Conservation (phyloP, 2,888 invertebrate species). For the Orthonychiurus folsomi region DNA sequence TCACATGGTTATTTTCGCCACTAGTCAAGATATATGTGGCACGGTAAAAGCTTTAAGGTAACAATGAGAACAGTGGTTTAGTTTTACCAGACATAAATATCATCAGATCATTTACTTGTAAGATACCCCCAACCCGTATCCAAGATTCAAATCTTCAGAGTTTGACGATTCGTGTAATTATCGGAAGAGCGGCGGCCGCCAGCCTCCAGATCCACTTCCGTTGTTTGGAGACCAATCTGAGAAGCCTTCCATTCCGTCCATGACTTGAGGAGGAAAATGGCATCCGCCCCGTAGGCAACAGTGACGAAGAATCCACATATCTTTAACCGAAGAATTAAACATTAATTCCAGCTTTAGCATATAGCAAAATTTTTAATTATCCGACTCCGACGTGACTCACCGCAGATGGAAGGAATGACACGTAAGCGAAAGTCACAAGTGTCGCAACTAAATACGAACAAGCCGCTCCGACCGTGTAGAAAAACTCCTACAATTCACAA, state of each 20-base stretch:
- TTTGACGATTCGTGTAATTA: background rate
- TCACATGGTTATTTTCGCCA: too few relatives aligned
- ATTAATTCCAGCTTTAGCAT: too few relatives aligned
- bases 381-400: too few relatives aligned
- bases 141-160: background rate
- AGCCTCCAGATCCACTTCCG: background rate
- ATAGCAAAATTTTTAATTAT: background rate
- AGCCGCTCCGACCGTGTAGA: slow-evolving; percentile 62
- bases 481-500: slow-evolving; percentile 61
- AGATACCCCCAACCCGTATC: too few relatives aligned
- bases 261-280: slow-evolving; percentile 58
- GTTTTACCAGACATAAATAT: too few relatives aligned
- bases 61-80: too few relatives aligned
- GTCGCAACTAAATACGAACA: slow-evolving; percentile 61
- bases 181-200: background rate
- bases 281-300: slow-evolving; percentile 64
- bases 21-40: too few relatives aligned
- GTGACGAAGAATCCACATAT: slow-evolving; percentile 74
- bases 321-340: too few relatives aligned
- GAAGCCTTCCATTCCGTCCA: slow-evolving; percentile 17
- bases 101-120: too few relatives aligned
- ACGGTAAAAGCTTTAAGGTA: too few relatives aligned
- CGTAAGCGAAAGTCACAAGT: background rate
- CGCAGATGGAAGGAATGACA: too few relatives aligned
- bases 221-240: background rate